Conservation (phyloP, 2,113 vertebrate species). For the Recurvirostra avosetta region DNA sequence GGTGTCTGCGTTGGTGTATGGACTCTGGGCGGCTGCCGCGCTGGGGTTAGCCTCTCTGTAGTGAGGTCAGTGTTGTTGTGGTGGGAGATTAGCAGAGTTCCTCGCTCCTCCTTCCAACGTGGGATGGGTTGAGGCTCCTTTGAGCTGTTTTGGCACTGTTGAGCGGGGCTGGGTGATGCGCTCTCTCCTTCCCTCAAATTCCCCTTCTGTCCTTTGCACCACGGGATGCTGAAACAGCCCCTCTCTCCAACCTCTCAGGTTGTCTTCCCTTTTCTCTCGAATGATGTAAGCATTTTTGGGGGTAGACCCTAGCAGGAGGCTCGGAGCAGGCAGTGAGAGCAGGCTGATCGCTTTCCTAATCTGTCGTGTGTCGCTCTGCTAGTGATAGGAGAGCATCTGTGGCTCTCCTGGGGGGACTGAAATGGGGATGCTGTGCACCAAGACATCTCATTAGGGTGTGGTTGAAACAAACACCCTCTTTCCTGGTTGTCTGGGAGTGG, state of each 20-base stretch:
- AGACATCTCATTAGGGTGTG: no score
- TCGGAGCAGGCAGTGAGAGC: background rate
- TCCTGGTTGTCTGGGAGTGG: background rate
- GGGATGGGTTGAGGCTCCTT: background rate
- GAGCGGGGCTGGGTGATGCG: rapidly evolving
- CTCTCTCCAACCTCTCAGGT: background rate
- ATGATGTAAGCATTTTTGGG: background rate
- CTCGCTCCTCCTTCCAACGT: rapidly evolving
- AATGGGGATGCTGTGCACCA: background rate
- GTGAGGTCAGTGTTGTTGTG: background rate
- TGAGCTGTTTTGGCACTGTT: background rate
- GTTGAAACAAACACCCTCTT: background rate
- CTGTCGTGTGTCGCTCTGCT: background rate
- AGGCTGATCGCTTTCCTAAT: background rate
- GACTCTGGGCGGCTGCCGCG: background rate
- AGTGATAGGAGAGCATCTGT: background rate
- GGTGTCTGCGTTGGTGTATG: background rate
- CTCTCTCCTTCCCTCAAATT: background rate
- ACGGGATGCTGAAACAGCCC: background rate
- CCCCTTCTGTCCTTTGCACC: background rate
- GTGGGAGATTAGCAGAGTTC: background rate
- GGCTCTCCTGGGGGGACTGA: background rate
- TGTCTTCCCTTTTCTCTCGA: background rate
- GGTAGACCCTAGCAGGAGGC: background rate
- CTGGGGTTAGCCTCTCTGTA: background rate